Evolutionary conservation across 2,797 vertebrate species (phyloP).

Genomic region (Helostoma temminkii): DNA sequence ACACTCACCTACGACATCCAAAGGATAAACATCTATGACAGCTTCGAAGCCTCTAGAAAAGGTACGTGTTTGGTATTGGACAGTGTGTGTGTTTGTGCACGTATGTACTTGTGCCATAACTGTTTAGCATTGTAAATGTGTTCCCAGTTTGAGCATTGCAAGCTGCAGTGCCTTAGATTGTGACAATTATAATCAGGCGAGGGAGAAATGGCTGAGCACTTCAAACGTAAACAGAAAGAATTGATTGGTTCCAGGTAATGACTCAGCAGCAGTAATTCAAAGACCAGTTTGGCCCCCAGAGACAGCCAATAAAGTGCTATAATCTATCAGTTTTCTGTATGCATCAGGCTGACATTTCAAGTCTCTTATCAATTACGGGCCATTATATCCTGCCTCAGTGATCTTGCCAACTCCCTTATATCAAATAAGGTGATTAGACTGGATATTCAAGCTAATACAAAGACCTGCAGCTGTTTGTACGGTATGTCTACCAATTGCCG

Average conservation of each 20-base stretch:
- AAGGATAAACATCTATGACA: constrained; percentile 99
- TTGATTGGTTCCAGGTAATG: constrained; percentile 83
- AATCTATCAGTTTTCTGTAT: constrained; percentile 77
- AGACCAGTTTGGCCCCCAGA: constrained; percentile 71
- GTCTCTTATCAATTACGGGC: constrained; percentile 76
- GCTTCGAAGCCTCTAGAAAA: constrained; percentile 99
- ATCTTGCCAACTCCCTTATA: constrained; percentile 54
- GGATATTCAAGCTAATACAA: constrained; percentile 24
- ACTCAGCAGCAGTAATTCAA: constrained; percentile 77
- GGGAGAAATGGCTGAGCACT: constrained; percentile 62
- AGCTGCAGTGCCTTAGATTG: constrained; percentile 54
- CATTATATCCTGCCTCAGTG: constrained; percentile 66
- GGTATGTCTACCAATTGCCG: background rate
- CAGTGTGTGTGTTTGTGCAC: background rate
- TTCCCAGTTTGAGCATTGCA: constrained; percentile 17
- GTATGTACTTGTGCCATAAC: constrained; percentile 16
- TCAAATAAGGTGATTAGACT: constrained; percentile 51
- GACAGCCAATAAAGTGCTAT: constrained; percentile 75
- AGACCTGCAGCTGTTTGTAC: constrained; percentile 21
- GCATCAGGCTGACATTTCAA: constrained; percentile 75
- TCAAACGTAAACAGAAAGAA: constrained; percentile 74
- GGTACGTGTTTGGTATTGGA: constrained; percentile 77
- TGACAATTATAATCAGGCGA: constrained; percentile 74
- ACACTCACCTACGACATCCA: constrained; percentile 98
- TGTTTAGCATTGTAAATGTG: constrained; percentile 64